Evolutionary conservation across 2,888 invertebrate species (phyloP), one percentile per base, ranked within the genome.

Genomic region (Carterocephalus palaemon): DNA sequence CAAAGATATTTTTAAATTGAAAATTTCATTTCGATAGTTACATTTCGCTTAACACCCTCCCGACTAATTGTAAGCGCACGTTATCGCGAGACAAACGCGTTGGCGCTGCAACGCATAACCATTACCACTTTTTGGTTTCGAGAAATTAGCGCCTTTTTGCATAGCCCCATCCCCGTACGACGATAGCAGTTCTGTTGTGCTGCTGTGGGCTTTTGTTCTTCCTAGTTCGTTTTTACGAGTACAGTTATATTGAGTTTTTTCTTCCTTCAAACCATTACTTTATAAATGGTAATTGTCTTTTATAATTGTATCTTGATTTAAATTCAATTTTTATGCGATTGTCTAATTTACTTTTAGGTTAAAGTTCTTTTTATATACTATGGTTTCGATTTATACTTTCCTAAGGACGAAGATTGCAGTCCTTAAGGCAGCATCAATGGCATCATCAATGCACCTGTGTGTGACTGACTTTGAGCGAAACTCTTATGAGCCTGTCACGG

Each of bases 51-150:
- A 62, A 68, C 45, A 47, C 71, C 63, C 46, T 75, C 76, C 80
- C 47, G 57, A 76, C 81, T 86, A 85, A 86, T 85, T 84, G 84
- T 82, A 80, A 84, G 84, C 80, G 83, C 76, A 71, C 85, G 82
- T 84, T 86, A 86, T 86, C 85, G 80, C 75, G 83, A 86, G 84
- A 85, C 84, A 86, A 86, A 85, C 83, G 85, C 72, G 81, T 70
- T 75, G 72, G 74, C 69, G 70, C 74, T 73, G 75, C 80, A 78
- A 81, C 84, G 83, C 85, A 86, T 86, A 86, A 86, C 84, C 83
- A 78, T 86, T 86, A 80, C 77, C 77, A 81, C 78, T 84, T 81
- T 84, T 84, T 81, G 84, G 85, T 82, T 81, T 80, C 77, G 74
- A 59, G 70, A 78, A 80, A 86, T 86, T 85, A 86, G 84, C 84